Evolutionary conservation across 1,140 invertebrate species (phyloP).

Genomic region (Nixonia krombeini): DNA sequence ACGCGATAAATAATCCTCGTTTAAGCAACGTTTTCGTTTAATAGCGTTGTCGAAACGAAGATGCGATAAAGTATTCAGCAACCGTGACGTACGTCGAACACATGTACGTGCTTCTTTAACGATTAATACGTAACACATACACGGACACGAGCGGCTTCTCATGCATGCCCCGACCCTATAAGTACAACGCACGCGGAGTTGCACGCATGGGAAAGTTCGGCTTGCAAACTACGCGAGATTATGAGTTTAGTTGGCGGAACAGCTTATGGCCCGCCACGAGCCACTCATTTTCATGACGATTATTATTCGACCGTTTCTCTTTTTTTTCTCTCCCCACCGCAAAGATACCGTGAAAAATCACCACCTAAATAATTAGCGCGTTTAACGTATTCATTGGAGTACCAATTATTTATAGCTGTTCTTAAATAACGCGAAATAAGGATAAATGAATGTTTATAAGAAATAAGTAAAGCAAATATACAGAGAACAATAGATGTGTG

Average conservation of each 20-base stretch:
- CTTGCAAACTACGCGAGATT: conserved; percentile 69
- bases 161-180: conserved; percentile 53
- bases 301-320: conserved; percentile 23
- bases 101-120: conserved; percentile 46
- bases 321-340: no score
- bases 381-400: no score
- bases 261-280: conserved; percentile 48
- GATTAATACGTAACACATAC: conserved; percentile 54
- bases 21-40: no score
- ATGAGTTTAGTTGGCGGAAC: conserved; percentile 67
- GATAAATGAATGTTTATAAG: no score
- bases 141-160: conserved; percentile 58
- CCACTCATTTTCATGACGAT: conserved; percentile 62
- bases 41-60: no score
- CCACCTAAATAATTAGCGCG: no score
- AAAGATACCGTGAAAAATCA: no score
- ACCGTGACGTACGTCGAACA: conserved; percentile 12
- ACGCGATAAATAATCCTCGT: no score
- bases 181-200: conserved; percentile 43
- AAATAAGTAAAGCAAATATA: no score
- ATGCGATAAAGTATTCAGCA: conserved; percentile 14
- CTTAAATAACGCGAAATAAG: no score
- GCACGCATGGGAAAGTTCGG: conserved; percentile 67
- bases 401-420: no score
- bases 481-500: no score